Percentiles rank a stretch among this genome's conserved stretches.
Conservation (phyloP, 2,888 invertebrate species). For the Idaea straminata region DNA sequence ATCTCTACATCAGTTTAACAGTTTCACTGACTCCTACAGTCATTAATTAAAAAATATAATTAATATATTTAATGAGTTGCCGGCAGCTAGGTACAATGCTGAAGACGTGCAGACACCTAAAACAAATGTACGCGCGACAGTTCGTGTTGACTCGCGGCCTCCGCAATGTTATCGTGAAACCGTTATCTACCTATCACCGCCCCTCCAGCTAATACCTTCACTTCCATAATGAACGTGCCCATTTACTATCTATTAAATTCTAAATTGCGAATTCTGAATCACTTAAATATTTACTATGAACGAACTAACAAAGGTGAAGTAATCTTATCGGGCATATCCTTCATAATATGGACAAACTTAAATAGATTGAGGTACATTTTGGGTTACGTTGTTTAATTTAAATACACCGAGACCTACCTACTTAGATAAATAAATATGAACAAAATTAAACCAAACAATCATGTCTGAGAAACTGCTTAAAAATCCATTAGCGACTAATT, state of each 20-base stretch:
- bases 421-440: conserved; percentile 2
- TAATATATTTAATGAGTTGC: neutral
- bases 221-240: conserved; percentile 27
- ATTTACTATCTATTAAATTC: neutral
- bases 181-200: conserved; percentile 68
- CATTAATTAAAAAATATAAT: neutral
- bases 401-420: neutral
- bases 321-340: neutral
- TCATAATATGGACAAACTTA: neutral
- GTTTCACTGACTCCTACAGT: neutral
- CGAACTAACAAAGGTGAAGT: neutral
- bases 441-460: neutral
- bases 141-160: conserved; percentile 36
- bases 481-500: conserved; percentile 35
- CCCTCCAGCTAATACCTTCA: conserved; percentile 55
- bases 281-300: conserved; percentile 1
- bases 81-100: neutral
- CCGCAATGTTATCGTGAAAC: conserved; percentile 59
- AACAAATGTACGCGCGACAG: neutral
- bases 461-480: conserved; percentile 17
- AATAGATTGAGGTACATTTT: neutral
- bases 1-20: neutral
- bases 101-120: conserved; percentile 3
- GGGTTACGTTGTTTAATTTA: neutral
- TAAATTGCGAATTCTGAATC: neutral